Evolutionary conservation across 2,888 invertebrate genomes (phyloP).

Genomic region (Hypolimnas misippus): DNA sequence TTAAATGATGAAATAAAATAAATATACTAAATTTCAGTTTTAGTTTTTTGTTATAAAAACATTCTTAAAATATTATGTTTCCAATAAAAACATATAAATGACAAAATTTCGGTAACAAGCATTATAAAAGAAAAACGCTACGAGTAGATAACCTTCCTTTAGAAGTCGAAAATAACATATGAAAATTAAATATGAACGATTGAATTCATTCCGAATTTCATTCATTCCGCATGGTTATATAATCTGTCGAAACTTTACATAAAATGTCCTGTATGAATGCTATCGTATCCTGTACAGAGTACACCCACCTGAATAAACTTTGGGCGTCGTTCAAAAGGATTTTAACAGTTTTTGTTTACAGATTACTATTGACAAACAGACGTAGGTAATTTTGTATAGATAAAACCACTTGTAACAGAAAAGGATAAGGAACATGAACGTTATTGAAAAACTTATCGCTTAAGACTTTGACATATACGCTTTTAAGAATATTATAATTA

Average conservation of each 20-base stretch:
- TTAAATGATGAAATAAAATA: too few relatives aligned
- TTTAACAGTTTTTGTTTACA: conserved; percentile 81
- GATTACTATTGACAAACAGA: conserved; percentile 77
- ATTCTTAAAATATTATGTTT: too few relatives aligned
- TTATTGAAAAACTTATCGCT: background rate
- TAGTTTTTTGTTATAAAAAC: too few relatives aligned
- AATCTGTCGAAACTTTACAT: conserved; percentile 33
- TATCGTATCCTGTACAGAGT: conserved; percentile 52
- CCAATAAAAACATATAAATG: too few relatives aligned
- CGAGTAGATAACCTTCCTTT: too few relatives aligned
- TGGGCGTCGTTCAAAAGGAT: conserved; percentile 70
- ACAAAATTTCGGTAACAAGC: too few relatives aligned
- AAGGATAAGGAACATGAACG: conserved; percentile 1
- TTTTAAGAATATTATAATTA: too few relatives aligned
- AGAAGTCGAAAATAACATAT: too few relatives aligned
- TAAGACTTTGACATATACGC: background rate
- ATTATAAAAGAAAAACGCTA: too few relatives aligned
- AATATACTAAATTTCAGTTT: too few relatives aligned
- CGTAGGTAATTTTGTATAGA: conserved; percentile 71
- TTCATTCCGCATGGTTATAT: conserved; percentile 16
- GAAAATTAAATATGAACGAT: background rate
- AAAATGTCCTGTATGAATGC: conserved; percentile 46
- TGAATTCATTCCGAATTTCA: background rate
- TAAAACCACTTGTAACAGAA: conserved; percentile 37
- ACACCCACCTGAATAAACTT: conserved; percentile 77